These are phyloP conservation scores for Drosophila suzukii DNA, from an alignment of 1,140 invertebrate species.

Conservation along the genomic window DNA sequence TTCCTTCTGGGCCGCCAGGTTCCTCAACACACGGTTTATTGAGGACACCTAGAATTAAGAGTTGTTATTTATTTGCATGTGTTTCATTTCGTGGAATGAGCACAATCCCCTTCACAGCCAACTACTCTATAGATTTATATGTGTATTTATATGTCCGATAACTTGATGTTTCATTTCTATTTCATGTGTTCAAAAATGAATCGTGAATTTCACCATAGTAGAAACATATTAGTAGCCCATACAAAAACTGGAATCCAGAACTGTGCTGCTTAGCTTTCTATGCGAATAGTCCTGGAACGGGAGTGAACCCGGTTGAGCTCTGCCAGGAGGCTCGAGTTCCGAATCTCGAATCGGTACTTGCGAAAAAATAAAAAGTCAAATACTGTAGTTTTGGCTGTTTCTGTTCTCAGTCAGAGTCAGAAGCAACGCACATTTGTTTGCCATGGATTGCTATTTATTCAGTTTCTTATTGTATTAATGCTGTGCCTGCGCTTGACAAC, in stretches of 20 bases:
- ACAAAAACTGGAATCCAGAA: too few relatives aligned
- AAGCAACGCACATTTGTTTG: background rate
- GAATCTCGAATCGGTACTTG: background rate
- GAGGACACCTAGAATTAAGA: conserved; percentile 93
- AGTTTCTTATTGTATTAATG: conserved; percentile 53
- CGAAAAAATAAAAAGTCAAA: background rate
- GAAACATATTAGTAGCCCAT: too few relatives aligned
- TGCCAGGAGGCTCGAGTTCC: background rate
- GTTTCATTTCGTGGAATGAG: too few relatives aligned
- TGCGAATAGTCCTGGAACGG: too few relatives aligned
- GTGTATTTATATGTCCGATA: too few relatives aligned
- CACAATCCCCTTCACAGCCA: too few relatives aligned
- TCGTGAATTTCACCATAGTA: too few relatives aligned
- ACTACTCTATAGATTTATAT: too few relatives aligned
- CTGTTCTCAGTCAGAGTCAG: background rate
- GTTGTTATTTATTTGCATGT: background rate
- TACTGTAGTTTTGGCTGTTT: background rate
- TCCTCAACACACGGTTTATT: conserved; percentile 98
- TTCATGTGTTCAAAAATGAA: too few relatives aligned
- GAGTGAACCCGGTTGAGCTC: background rate
- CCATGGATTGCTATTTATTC: conserved; percentile 31
- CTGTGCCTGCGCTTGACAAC: conserved; percentile 66
- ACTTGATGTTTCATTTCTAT: too few relatives aligned
- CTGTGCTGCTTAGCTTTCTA: too few relatives aligned
- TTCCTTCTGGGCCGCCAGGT: conserved; percentile 96